Evolutionary conservation across 1,140 invertebrate species (phyloP), one percentile per base, ranked within the genome.

Genomic region (Lordiphosa clarofinis): DNA sequence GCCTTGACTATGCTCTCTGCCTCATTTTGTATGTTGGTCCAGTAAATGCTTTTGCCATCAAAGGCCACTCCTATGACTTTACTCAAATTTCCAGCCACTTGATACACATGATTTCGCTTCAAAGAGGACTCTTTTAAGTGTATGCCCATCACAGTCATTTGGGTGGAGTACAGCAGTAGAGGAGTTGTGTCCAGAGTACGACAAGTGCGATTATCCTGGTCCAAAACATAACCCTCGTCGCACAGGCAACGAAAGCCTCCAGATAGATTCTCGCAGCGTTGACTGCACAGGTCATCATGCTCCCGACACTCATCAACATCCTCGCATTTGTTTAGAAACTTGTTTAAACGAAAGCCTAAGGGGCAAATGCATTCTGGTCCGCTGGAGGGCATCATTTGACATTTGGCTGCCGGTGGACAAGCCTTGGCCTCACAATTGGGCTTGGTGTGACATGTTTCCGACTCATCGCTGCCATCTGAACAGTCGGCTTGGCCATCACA

Each of bases 201-300:
- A 86, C 97, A 98, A 0, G 92, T 93, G 42, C 90, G 91, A 13
- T 91, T 91, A 78, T 97, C 93, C 0, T 0, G 39, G 0, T 78
- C 90, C 15, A 94, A 88, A 11, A 90, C 90, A 79, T 96, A 99
- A 0, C 94, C 94, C 0, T 91, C 86, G 15, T 94, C 93, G 89
- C 98, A 98, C 36, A 90, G 90, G 82, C 98, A 99, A 4, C 89
- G 90, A 82, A 93, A 98, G 1, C 92, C 93, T 0, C 96, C 96
- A 0, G 90, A 89, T 0, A 89, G 92, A 82, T 99, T 98, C 12
- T 91, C 87, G 76, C 98, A 99, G 44, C 89, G 87, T 86, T 99
- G 98, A 53, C 95, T 94, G 72, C 98, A 99, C 0, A 91, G 89
- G 6, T 94, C 94, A 40, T 92, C 44, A 6, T 11, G 35, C 53